Base-by-base conservation (phyloP, 2,797 vertebrate genomes). In the Botia kubotai region DNA sequence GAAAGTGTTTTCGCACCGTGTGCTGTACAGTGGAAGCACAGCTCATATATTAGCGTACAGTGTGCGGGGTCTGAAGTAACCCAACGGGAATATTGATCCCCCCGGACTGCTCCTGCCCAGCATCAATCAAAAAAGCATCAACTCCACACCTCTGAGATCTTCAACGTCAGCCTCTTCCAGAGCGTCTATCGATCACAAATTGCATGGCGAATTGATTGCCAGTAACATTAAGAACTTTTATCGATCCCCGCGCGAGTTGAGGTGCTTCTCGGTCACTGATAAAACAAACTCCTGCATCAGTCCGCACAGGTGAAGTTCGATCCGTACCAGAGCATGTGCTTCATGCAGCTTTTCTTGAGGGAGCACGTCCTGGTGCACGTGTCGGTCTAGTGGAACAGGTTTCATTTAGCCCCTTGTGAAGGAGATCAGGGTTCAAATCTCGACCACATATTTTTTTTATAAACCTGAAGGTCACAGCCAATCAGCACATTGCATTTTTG, bases 1-100 rank as follows among this genome's bases (percentile, higher is more conserved):
- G 79, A 87, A 79, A 84, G 82, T 85, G 84, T 84, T 85, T 83
- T 79, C 50, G 17, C 73, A 60, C 85, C 67, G 80, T 60, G 23
- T 29, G 60, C 72, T 48, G 72, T 60, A 77, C 70, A 66, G 75
- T 68, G 83, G 48, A 67, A 68, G 21, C 48, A 69, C 62, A 78
- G 63, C 50, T 68, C 80, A 83, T 89, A 84, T 77, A 76, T 82
- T 84, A 73, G 66, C 19, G 11, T 74, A 84, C 82, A 84, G 72
- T 57, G 77, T 67, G 50, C 33, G 46, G 70, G 33, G 71, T 80
- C 43, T 53, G 69, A 19, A 84, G 80, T 66, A 66, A 68, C 77
- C 70, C 85, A 46, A 68, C 77, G 77, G 65, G 58, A 63, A 62
- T 80, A 86, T 86, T 36, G 82, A 86, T 82, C 76, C 55, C 55